Conservation (phyloP, 2,113 vertebrate species). For the Agelaius phoeniceus region DNA sequence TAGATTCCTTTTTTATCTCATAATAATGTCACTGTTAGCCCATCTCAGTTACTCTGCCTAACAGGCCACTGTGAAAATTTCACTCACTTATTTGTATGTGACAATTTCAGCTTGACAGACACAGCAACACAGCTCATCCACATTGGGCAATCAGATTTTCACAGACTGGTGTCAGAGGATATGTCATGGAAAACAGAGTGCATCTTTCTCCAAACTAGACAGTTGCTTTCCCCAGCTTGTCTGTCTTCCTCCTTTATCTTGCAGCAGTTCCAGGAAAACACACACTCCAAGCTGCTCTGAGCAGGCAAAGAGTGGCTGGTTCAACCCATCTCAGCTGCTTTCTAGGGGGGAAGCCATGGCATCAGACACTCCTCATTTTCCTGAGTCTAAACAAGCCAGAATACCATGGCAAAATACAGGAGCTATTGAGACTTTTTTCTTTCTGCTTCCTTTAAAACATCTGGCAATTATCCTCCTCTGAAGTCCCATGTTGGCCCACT, state of each 20-base stretch:
- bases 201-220: background rate
- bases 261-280: background rate
- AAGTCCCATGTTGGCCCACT: background rate
- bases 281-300: background rate
- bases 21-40: background rate
- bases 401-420: background rate
- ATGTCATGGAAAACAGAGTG: background rate
- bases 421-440: background rate
- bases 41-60: background rate
- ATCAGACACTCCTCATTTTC: background rate
- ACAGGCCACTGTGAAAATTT: background rate
- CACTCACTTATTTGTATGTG: background rate
- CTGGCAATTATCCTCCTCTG: background rate
- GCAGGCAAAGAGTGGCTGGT: background rate
- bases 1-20: background rate
- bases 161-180: background rate
- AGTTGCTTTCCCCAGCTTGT: background rate
- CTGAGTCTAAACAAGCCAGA: background rate
- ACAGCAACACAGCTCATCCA: background rate
- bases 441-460: background rate
- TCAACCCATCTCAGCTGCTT: background rate
- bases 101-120: background rate
- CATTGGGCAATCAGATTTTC: background rate
- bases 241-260: background rate
- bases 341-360: background rate